Evolutionary conservation across 2,888 invertebrate species (phyloP).

Genomic region (Eilema sororculum): DNA sequence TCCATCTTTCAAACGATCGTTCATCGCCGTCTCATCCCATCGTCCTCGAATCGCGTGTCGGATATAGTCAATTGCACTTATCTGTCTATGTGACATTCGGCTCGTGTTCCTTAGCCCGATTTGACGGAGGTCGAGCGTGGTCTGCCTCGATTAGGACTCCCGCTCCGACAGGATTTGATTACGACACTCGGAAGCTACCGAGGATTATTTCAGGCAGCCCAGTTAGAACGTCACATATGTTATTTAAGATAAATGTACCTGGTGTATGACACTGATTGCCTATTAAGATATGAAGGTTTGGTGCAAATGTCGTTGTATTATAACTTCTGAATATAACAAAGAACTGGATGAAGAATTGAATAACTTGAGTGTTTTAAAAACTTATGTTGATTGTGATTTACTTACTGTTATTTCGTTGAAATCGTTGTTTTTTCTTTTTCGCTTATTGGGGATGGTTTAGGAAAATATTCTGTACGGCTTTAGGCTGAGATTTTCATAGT

Average conservation of each 20-base stretch:
- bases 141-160: constrained; percentile 73
- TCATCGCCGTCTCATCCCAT: constrained; percentile 2
- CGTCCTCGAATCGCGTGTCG: constrained; percentile 5
- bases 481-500: too few relatives aligned
- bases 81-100: constrained; percentile 69
- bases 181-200: constrained; percentile 64
- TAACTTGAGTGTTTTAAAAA: neutral
- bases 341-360: neutral
- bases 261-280: constrained; percentile 40
- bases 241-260: constrained; percentile 45
- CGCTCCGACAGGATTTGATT: constrained; percentile 74
- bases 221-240: constrained; percentile 51
- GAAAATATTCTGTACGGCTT: too few relatives aligned
- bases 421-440: neutral
- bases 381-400: neutral
- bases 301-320: neutral
- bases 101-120: constrained; percentile 71
- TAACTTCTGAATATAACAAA: neutral
- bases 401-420: neutral
- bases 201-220: constrained; percentile 57
- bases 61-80: constrained; percentile 56
- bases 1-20: neutral
- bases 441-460: neutral
- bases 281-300: constrained; percentile 35
- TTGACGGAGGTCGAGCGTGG: constrained; percentile 82